Evolutionary conservation across 2,113 vertebrate genomes (phyloP), one percentile per base, ranked within the genome.

Genomic region (Meleagris gallopavo): DNA sequence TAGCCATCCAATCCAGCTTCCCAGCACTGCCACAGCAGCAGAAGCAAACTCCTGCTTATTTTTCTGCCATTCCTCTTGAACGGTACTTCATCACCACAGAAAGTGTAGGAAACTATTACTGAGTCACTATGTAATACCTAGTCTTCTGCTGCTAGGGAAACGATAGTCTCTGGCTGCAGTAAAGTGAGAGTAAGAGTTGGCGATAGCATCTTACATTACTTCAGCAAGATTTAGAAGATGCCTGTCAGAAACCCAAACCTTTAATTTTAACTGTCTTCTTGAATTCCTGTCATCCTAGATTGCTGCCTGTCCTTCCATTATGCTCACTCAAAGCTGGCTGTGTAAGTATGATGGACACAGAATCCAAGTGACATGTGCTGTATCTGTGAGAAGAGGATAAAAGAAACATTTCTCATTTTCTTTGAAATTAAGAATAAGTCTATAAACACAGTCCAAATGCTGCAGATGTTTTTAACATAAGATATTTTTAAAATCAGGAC

Each of bases 281-380:
- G 72, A 92, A 86, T 92, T 86, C 30, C 76, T 83, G 69, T 92
- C 94, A 93, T 86, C 50, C 72, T 92, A 92, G 36, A 90, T 32
- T 80, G 88, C 83, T 88, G 91, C 91, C 93, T 94, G 86, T 94
- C 92, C 90, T 82, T 94, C 62, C 72, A 81, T 80, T 83, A 94
- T 41, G 55, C 62, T 94, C 72, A 92, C 64, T 80, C 86, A 90
- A 90, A 73, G 41, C 91, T 92, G 83, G 36, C 72, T 88, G 38
- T 50, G 8, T 64, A 90, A 94, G 76, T 32, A 83, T 46, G 9
- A 92, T 1, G 29, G 86, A 86, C 45, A 88, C 16, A 94, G 52
- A 90, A 88, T 86, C 80, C 77, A 74, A 93, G 65, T 60, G 50
- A 74, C 83, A 83, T 27, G 34, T 88, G 80, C 36, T 66, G 40